These are phyloP conservation scores for Drosophila falleni DNA, from an alignment of 2,888 invertebrate species.

Conservation along the genomic window DNA sequence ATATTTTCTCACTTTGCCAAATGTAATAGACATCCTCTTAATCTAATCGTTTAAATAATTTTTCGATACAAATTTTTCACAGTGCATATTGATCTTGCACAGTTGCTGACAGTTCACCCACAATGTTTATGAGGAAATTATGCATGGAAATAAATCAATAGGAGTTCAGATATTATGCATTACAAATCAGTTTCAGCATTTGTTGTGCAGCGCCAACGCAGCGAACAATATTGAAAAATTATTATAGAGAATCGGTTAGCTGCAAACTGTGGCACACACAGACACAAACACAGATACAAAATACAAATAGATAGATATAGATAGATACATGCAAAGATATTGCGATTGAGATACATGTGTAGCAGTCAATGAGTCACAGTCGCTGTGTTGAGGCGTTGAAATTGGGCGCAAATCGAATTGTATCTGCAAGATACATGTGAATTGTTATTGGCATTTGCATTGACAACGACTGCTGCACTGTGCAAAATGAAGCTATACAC, in stretches of 20 bases:
- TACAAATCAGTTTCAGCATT: conserved; percentile 57
- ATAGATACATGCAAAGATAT: conserved; percentile 34
- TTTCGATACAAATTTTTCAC: conserved; percentile 13
- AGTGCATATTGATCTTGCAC: conserved; percentile 53
- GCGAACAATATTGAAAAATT: conserved; percentile 67
- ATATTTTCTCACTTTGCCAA: background rate
- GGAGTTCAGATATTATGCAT: conserved; percentile 61
- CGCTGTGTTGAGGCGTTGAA: conserved; percentile 73
- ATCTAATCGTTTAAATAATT: background rate
- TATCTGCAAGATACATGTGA: conserved; percentile 54
- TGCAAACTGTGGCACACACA: conserved; percentile 47
- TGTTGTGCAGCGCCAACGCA: conserved; percentile 66
- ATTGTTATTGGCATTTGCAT: conserved; percentile 61
- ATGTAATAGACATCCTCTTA: background rate
- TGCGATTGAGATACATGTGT: conserved; percentile 66
- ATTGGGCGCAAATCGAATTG: conserved; percentile 81
- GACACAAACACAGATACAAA: background rate
- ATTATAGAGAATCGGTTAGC: conserved; percentile 71
- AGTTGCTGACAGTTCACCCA: conserved; percentile 71
- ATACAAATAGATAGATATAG: conserved; percentile 8
- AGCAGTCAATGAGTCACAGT: conserved; percentile 66
- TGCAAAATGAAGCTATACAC: conserved; percentile 68
- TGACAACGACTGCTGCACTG: conserved; percentile 35
- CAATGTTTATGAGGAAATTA: conserved; percentile 62
- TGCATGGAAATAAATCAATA: conserved; percentile 77